phyloP scores from a whole-genome alignment of 2,113 vertebrate genomes.

The Anhinga anhinga region DNA sequence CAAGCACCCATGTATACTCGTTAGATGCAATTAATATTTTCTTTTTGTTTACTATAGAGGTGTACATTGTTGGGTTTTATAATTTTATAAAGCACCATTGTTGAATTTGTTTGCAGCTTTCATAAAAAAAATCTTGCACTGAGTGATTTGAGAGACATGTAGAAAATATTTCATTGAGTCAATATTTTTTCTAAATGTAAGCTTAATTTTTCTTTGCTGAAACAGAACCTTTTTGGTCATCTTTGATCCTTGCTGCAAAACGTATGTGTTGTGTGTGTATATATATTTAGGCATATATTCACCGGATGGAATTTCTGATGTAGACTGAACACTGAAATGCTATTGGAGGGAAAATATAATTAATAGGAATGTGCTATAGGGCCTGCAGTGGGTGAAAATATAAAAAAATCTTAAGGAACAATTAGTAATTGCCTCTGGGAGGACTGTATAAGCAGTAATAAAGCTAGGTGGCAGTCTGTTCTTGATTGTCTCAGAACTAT shows the following conservation, averaged over 20 bases:
- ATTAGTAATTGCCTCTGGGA: neutral
- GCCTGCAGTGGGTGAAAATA: neutral
- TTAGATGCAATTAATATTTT: neutral
- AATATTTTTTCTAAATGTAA: neutral
- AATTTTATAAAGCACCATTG: neutral
- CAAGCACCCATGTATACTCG: neutral
- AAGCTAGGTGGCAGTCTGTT: neutral
- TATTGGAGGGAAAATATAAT: neutral
- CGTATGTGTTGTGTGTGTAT: rapidly evolving
- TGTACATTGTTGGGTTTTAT: neutral
- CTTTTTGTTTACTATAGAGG: neutral
- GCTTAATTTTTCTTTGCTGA: neutral
- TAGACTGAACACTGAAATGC: neutral
- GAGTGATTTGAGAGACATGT: neutral
- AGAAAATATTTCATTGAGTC: neutral
- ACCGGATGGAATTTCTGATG: neutral
- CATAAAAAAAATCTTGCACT: neutral
- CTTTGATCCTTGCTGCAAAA: neutral
- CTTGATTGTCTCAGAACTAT: neutral
- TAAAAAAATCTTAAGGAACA: neutral
- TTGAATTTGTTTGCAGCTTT: neutral
- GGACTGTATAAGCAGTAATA: neutral
- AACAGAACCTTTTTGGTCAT: neutral
- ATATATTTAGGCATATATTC: neutral
- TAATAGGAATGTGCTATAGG: neutral